Conservation (phyloP, 1,140 invertebrate species). For the Drosophila takahashii region DNA sequence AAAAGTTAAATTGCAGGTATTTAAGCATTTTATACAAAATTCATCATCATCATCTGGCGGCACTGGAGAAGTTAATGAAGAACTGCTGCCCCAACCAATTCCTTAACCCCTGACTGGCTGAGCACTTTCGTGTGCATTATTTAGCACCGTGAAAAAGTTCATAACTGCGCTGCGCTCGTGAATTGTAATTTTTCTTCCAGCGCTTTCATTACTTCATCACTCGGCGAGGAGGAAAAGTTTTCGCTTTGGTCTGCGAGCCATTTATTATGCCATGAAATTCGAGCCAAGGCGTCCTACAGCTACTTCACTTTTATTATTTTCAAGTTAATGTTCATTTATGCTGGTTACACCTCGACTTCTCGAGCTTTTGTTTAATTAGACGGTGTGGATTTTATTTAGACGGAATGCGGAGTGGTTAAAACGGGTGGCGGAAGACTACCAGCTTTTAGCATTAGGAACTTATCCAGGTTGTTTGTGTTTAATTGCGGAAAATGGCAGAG, state of each 20-base stretch:
- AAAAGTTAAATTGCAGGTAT: constrained; percentile 84
- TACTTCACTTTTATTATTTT: constrained; percentile 78
- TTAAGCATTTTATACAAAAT: constrained; percentile 84
- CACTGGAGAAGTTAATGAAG: constrained; percentile 67
- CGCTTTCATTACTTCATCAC: constrained; percentile 81
- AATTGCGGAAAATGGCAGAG: constrained; percentile 57
- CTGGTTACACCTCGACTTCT: constrained; percentile 78
- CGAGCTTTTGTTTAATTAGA: constrained; percentile 80
- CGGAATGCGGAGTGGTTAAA: constrained; percentile 22
- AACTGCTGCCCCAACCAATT: background rate
- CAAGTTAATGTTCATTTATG: constrained; percentile 83
- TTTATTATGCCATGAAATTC: constrained; percentile 82
- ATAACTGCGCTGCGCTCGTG: constrained; percentile 78
- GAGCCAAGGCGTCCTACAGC: constrained; percentile 51
- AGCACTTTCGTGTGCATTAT: constrained; percentile 74
- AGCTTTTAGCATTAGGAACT: constrained; percentile 47
- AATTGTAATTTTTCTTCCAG: constrained; percentile 80
- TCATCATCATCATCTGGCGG: constrained; percentile 70
- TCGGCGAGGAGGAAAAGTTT: constrained; percentile 39
- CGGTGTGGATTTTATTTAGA: constrained; percentile 75
- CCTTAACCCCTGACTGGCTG: constrained; percentile 35
- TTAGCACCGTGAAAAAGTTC: constrained; percentile 82
- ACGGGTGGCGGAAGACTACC: constrained; percentile 19
- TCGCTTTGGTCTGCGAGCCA: constrained; percentile 63
- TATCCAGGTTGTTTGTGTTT: constrained; percentile 66